Percentiles rank a stretch among this genome's conserved stretches.
These are phyloP conservation scores for Neoseiulus cucumeris DNA, from an alignment of 1,140 invertebrate genomes.

Conservation along the genomic window DNA sequence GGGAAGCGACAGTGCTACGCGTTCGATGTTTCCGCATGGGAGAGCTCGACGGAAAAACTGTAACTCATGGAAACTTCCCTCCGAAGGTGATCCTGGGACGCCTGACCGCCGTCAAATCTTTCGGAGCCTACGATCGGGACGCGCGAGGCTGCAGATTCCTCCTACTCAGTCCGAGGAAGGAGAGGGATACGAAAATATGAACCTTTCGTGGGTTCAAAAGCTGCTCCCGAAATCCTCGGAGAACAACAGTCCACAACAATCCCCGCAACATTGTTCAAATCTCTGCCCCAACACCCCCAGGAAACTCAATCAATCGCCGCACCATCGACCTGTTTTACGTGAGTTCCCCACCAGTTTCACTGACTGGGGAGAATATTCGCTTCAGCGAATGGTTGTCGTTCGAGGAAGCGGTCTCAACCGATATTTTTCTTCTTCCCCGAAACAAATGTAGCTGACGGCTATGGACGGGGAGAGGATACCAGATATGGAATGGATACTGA, in stretches of 20 bases:
- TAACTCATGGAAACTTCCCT: too few relatives aligned
- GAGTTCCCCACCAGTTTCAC: too few relatives aligned
- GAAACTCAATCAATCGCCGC: constrained; percentile 8
- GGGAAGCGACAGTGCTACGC: too few relatives aligned
- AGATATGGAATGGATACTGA: constrained; percentile 22
- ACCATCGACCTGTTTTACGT: not conserved
- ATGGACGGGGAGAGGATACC: not conserved
- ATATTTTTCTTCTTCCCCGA: too few relatives aligned
- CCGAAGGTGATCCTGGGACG: not conserved
- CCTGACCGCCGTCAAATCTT: not conserved
- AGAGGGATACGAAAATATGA: not conserved
- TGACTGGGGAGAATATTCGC: too few relatives aligned
- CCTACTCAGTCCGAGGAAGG: not conserved
- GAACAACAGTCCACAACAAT: not conserved
- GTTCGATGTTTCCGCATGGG: too few relatives aligned
- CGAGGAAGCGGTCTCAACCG: too few relatives aligned
- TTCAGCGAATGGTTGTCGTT: too few relatives aligned
- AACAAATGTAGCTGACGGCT: not conserved
- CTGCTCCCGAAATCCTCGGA: not conserved
- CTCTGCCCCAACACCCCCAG: not conserved
- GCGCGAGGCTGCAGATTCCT: not conserved
- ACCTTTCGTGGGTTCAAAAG: constrained; percentile 8
- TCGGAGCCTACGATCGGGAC: not conserved
- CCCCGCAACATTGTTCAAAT: not conserved
- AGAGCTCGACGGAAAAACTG: too few relatives aligned